A percentile compares a stretch with the other conserved stretches of the same genome.
phyloP scores from a whole-genome alignment of 2,113 vertebrate species.

The Ellobius talpinus region DNA sequence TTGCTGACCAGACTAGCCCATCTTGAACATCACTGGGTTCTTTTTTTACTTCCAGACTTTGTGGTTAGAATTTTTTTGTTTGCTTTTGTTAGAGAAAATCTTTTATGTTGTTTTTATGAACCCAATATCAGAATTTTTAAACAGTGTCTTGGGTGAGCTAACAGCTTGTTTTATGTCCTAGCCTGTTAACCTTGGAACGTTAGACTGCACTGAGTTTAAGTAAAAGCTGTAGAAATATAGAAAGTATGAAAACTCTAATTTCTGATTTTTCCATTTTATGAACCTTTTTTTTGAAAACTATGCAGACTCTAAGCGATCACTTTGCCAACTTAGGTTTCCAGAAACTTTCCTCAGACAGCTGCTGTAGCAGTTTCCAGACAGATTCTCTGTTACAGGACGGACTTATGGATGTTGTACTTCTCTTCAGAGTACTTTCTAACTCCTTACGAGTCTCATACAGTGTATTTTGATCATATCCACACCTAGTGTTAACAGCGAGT shows the following conservation, averaged over 20 bases:
- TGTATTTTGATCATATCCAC: background rate
- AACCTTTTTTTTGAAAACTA: constrained; percentile 39
- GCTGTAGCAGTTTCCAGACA: constrained; percentile 10
- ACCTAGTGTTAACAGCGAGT: background rate
- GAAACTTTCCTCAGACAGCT: constrained; percentile 12
- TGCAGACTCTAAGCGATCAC: background rate
- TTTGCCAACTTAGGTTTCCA: constrained; percentile 42
- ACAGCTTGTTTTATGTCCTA: background rate
- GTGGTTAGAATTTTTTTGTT: constrained; percentile 4
- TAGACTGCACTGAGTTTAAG: background rate
- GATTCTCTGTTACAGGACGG: constrained; percentile 43
- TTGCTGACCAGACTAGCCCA: constrained; percentile 36
- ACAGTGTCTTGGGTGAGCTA: constrained; percentile 36
- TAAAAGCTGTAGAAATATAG: constrained; percentile 43
- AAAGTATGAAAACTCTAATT: constrained; percentile 38
- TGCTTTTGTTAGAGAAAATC: constrained; percentile 38
- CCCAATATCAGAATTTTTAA: constrained; percentile 15
- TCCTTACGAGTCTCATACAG: background rate
- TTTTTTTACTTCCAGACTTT: constrained; percentile 43
- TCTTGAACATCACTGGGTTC: background rate
- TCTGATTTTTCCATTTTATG: constrained; percentile 43
- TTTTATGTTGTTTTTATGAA: constrained; percentile 40
- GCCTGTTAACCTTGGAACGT: background rate
- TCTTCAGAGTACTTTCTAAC: background rate
- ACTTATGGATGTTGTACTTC: constrained; percentile 37